Evolutionary conservation across 2,888 invertebrate genomes (phyloP), one percentile per base, ranked within the genome.

Genomic region (Epirrhoe alternata): DNA sequence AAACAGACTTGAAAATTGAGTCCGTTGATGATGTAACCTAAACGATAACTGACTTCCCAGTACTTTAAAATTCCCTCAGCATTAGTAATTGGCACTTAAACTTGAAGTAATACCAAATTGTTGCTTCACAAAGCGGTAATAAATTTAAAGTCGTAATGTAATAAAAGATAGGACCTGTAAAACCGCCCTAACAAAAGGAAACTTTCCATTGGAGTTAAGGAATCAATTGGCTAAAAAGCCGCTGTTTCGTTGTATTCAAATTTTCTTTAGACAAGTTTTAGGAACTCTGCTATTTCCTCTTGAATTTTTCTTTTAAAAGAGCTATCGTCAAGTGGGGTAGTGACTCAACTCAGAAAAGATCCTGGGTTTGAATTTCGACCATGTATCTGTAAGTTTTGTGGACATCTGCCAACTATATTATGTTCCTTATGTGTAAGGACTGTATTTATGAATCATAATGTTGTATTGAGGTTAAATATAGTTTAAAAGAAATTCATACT

Each of bases 181-280:
- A 69, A 67, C 64, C 66, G 58, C 63, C 52, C 59, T 38, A 45
- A 71, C 69, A 74, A 74, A 74, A 67, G 71, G 66, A 70, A 74
- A 72, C 67, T 72, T 73, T 70, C 53, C 53, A 68, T 49, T 67
- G 52, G 68, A 70, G 69, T 72, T 70, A 56, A 33, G 12, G 30
- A 65, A 72, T 71, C 71, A 68, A 72, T 70, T 58, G 52, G 56
- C 45, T 58, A 42, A 33, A 52, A 53, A 49, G 38, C 47, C 7
- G 57, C 58, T 57, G 24, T 65, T 54, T 58, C 50, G 50, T 30
- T 60, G 61, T 67, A 68, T 73, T 69, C 64, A 64, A 67, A 69
- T 73, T 66, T 65, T 69, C 64, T n/a, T n/a, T n/a, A 64, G 66
- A 54, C 57, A 30, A 42, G 38, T 16, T 17, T 42, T 16, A 54